These are phyloP conservation scores for Physocephala rufipes DNA, from an alignment of 2,888 invertebrate species.

Conservation along the genomic window DNA sequence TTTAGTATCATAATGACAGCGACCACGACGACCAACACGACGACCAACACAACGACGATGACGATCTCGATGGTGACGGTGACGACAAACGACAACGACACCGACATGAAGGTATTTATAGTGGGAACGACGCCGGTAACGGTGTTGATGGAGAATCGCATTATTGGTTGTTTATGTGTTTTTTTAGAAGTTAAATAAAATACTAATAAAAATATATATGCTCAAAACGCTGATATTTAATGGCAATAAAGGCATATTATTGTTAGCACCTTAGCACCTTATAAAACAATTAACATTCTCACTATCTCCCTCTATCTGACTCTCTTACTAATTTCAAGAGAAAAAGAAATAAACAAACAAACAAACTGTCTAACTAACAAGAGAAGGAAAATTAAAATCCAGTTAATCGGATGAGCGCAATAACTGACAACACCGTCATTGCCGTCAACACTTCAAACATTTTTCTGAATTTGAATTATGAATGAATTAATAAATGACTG, in stretches of 20 bases:
- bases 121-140: too few species aligned
- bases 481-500: too few species aligned
- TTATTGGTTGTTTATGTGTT: neutral
- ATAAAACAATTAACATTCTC: slow-evolving; percentile 56
- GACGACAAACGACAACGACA: slow-evolving; percentile 2
- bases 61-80: too few species aligned
- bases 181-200: slow-evolving; percentile 16
- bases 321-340: too few species aligned
- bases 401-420: slow-evolving; percentile 1
- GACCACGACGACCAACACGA: too few species aligned
- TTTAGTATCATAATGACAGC: neutral
- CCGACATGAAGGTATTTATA: too few species aligned
- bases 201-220: slow-evolving; percentile 23
- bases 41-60: too few species aligned
- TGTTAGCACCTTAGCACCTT: slow-evolving; percentile 54
- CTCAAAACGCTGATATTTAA: slow-evolving; percentile 14
- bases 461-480: too few species aligned
- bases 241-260: slow-evolving; percentile 14
- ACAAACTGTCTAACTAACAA: too few species aligned
- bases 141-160: neutral
- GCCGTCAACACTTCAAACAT: neutral
- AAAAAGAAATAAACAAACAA: too few species aligned
- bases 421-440: neutral
- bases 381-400: neutral
- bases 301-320: too few species aligned